Base-by-base conservation (phyloP, 1,140 invertebrate species). In the Teleopsis dalmanni region DNA sequence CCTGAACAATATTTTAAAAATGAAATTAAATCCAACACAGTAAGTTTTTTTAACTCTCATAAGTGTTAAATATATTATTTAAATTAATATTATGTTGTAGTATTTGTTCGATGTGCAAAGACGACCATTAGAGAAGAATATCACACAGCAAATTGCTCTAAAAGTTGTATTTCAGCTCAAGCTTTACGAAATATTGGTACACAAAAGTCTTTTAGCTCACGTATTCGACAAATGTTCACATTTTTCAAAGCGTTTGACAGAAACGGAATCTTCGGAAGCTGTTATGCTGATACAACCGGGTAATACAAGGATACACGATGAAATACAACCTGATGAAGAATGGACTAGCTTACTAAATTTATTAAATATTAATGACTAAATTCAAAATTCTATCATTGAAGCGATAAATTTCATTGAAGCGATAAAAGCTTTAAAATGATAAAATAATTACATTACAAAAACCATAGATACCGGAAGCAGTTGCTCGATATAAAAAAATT, bases 171-270 rank as follows among this genome's bases (percentile, higher is more conserved):
- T 50, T 14, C 47, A 46, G 40, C 38, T 46, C 6, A 53, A 53
- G 27, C 33, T 53, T 13, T 40, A 53, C 26, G 51, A 53, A n/a
- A 42, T 46, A 18, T 37, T 53, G 22, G 26, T 53, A 11, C 51
- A 53, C 21, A 45, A 53, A 27, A 25, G 45, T 26, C 49, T 53
- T 41, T 33, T 53, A 13, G 36, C 18, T 19, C 40, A 46, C 22
- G 49, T 53, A 11, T 53, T 49, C 29, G 38, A 36, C 13, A 41
- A 48, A 46, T 53, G 51, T 29, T 10, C 40, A 34, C 40, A 26
- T 10, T 53, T 49, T 38, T 47, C 4, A 23, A 47, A 11, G 42
- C 47, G 19, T 53, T 49, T 46, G 23, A 13, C 8, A 37, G 46
- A 14, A 49, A 46, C 18, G 47, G 47, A 49, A 36, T 21, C 33